These are phyloP conservation scores for Corythoichthys intestinalis DNA, from an alignment of 2,113 vertebrate genomes.

Conservation along the genomic window DNA sequence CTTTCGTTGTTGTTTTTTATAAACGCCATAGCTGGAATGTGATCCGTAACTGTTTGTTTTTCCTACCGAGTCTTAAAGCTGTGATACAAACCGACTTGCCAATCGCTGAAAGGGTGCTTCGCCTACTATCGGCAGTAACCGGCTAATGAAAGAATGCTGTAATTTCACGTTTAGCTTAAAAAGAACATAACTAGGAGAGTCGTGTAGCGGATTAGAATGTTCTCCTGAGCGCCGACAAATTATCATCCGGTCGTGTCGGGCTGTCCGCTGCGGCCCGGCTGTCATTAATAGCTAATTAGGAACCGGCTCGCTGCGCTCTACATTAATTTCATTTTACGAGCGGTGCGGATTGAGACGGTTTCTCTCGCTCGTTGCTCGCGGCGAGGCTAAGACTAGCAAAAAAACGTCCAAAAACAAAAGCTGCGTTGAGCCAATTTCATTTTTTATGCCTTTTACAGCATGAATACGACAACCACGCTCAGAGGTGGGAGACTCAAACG, in stretches of 20 bases:
- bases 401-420: slow-evolving; percentile 8
- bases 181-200: not conserved
- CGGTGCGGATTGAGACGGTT: not conserved
- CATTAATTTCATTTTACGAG: slow-evolving; percentile 30
- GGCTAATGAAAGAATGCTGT: not conserved
- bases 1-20: slow-evolving; percentile 32
- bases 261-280: slow-evolving; percentile 27
- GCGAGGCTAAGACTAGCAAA: too few relatives aligned
- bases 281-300: slow-evolving; percentile 56
- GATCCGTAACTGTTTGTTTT: slow-evolving; percentile 29
- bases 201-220: slow-evolving; percentile 44
- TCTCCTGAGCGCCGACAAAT: slow-evolving; percentile 46
- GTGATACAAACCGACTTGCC: slow-evolving; percentile 42
- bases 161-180: not conserved
- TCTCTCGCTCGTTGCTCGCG: slow-evolving; percentile 38
- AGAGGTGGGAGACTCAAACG: not conserved
- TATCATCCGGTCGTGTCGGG: slow-evolving; percentile 27
- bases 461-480: not conserved
- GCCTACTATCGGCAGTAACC: slow-evolving; percentile 25
- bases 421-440: slow-evolving; percentile 31
- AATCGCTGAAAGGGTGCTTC: slow-evolving; percentile 24
- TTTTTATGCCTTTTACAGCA: slow-evolving; percentile 6
- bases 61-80: slow-evolving; percentile 35
- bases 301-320: slow-evolving; percentile 1
- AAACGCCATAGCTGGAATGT: slow-evolving; percentile 54